Conservation (phyloP, 2,113 vertebrate species). For the Bagarius yarrelli region DNA sequence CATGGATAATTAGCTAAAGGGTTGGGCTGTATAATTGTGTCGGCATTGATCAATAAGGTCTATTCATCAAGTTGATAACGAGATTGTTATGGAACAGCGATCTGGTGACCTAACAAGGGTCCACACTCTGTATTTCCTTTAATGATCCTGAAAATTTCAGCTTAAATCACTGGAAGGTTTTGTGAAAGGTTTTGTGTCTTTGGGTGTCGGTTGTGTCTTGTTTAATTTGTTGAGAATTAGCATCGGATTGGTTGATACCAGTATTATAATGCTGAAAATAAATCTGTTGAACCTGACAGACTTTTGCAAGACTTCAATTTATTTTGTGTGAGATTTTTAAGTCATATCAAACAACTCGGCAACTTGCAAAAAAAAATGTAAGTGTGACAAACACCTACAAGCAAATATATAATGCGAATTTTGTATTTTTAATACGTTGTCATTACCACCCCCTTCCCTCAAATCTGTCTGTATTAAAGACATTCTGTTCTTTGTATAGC, state of each 20-base stretch:
- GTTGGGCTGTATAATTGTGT: constrained; percentile 33
- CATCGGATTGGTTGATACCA: neutral
- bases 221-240: no score
- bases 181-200: no score
- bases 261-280: neutral
- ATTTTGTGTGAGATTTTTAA: neutral
- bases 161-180: neutral
- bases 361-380: neutral
- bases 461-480: neutral
- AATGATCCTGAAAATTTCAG: constrained; percentile 9
- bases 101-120: constrained; percentile 2
- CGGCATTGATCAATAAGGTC: constrained; percentile 36
- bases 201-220: no score
- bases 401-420: neutral
- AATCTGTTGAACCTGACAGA: neutral
- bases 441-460: neutral
- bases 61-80: constrained; percentile 35
- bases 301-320: neutral
- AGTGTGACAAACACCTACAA: neutral
- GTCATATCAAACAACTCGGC: neutral
- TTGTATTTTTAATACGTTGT: neutral
- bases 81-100: constrained; percentile 38
- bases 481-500: neutral
- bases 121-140: neutral
- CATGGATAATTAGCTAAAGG: constrained; percentile 43